Evolutionary conservation across 2,888 invertebrate genomes (phyloP).

Genomic region (Pachycephus smyrnensis): DNA sequence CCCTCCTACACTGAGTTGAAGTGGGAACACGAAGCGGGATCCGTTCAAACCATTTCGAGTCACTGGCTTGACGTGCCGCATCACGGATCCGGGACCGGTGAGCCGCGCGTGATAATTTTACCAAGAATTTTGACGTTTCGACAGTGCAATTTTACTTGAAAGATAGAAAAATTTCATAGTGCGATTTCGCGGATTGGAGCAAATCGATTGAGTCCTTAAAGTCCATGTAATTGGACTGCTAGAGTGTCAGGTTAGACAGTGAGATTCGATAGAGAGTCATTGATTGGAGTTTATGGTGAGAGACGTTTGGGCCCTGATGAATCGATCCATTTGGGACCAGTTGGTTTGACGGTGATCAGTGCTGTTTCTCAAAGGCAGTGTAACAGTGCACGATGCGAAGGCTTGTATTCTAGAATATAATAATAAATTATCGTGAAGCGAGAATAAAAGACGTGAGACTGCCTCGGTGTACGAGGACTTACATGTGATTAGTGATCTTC

Average conservation of each 20-base stretch:
- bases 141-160: background rate
- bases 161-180: background rate
- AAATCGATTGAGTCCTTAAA: background rate
- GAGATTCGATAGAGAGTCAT: background rate
- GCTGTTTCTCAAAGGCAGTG: background rate
- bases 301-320: background rate
- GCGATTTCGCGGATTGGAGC: background rate
- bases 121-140: slow-evolving; percentile 32
- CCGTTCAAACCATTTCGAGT: slow-evolving; percentile 68
- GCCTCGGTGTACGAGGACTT: background rate
- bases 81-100: slow-evolving; percentile 5
- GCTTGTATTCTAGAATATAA: background rate
- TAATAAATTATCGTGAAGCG: background rate
- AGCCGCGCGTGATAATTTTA: background rate
- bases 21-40: slow-evolving; percentile 62
- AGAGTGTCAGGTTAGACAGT: background rate
- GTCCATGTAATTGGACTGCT: background rate
- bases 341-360: background rate
- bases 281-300: background rate
- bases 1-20: slow-evolving; percentile 49
- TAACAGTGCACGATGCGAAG: background rate
- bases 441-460: background rate
- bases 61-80: slow-evolving; percentile 48
- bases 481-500: background rate
- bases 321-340: background rate